Conservation (phyloP, 37 sponge, comb jelly and placozoan species). For the Ephydatia muelleri region DNA sequence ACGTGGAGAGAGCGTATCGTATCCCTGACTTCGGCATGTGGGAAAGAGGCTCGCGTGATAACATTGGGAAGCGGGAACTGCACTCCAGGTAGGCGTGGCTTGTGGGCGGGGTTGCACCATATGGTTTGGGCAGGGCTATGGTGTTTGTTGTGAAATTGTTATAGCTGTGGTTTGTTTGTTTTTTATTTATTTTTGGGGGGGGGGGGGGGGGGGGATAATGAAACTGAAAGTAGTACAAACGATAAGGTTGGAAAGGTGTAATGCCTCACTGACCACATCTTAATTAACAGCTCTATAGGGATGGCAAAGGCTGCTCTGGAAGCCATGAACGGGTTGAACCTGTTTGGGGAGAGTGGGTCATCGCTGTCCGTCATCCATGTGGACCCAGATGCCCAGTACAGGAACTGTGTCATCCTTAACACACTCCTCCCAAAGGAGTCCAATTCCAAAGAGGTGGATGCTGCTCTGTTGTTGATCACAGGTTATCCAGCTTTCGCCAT, state of each 20-base stretch:
- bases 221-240: no score
- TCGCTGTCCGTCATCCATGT: conserved; percentile 74
- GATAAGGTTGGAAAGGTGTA: no score
- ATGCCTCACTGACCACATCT: not conserved
- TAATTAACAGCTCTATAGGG: conserved; percentile 69
- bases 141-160: no score
- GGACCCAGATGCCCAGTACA: conserved; percentile 92
- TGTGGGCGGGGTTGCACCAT: not conserved
- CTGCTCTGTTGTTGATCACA: conserved; percentile 75
- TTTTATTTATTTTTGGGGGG: not conserved
- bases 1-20: conserved; percentile 92
- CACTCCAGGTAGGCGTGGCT: conserved; percentile 71
- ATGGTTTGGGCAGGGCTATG: no score
- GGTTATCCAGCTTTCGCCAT: conserved; percentile 94
- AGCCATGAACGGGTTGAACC: conserved; percentile 82
- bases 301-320: conserved; percentile 90
- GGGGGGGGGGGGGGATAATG: no score
- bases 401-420: conserved; percentile 80
- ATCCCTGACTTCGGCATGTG: conserved; percentile 93
- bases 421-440: conserved; percentile 90
- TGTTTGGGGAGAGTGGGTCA: conserved; percentile 81
- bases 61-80: conserved; percentile 68
- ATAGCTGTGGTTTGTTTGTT: not conserved
- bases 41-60: conserved; percentile 82
- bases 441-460: conserved; percentile 84